Evolutionary conservation across 2,113 vertebrate genomes (phyloP), one percentile per base, ranked within the genome.

Genomic region (Epinephelus cyanopodus): DNA sequence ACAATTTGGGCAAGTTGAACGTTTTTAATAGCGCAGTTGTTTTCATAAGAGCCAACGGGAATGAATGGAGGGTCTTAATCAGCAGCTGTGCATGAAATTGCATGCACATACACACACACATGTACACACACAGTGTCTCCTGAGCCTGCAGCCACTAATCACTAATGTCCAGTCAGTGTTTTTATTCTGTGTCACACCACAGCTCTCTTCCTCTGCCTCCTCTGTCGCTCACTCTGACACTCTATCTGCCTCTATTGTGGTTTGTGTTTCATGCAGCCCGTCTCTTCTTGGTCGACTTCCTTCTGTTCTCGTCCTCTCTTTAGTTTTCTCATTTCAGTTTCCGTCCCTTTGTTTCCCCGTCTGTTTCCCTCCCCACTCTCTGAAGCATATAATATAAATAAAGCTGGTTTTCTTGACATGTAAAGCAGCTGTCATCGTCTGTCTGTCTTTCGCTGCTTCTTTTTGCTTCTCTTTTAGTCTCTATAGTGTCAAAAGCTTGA

Each of bases 241-340:
- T 58, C 42, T 37, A 7, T 19, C 29, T 42, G 21, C 11, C 14
- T 74, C 13, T 42, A 3, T 64, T 42, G 14, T 42, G 48, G 45
- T 21, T 25, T 29, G 12, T 2, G 13, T 53, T 63, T 63, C 29
- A 25, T 53, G 21, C 47, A 13, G 27, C 21, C 29, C 14, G 29
- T 45, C 23, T 23, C 21, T 53, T 78, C 47, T 56, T 18, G 27
- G 47, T 4, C 42, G 48, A 60, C 65, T 65, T 63, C 18, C 27
- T 50, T 56, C 39, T 76, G 60, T 37, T 47, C 2, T 83, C 21
- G 47, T 42, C 25, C 52, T 66, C 27, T 69, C 10, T 77, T 73
- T 56, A 53, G 58, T 66, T 72, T 50, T 52, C 29, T 69, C 29
- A 37, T 56, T 42, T 70, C 9, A 45, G n/a, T 75, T 72, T 74